A percentile compares a stretch with the other conserved stretches of the same genome.
phyloP scores from a whole-genome alignment of 2,113 vertebrate genomes.

The Trichechus manatus region DNA sequence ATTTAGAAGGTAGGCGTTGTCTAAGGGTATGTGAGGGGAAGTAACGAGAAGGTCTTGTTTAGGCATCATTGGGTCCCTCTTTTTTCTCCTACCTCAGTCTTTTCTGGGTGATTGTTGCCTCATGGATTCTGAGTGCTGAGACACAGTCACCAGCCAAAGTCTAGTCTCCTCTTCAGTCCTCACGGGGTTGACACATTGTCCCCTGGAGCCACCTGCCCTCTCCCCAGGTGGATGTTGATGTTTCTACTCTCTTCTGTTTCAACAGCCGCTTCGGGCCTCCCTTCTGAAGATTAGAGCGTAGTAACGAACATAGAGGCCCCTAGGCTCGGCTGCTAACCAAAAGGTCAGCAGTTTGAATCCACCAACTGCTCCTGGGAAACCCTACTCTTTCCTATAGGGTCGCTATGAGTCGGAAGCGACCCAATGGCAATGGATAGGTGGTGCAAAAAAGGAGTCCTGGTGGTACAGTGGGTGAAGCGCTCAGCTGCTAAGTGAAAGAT shows the following conservation, averaged over 20 bases:
- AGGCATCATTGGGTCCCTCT: background rate
- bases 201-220: background rate
- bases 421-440: too few relatives aligned
- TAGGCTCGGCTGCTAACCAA: too few relatives aligned
- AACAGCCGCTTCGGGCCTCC: background rate
- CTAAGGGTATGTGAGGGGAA: background rate
- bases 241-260: background rate
- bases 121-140: background rate
- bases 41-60: background rate
- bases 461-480: background rate
- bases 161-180: background rate
- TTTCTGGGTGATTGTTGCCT: background rate
- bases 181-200: background rate
- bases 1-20: background rate
- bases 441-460: background rate
- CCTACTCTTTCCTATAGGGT: too few relatives aligned
- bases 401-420: too few relatives aligned
- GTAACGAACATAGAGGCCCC: too few relatives aligned
- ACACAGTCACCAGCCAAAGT: background rate
- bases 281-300: background rate
- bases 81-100: background rate
- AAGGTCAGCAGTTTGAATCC: too few relatives aligned
- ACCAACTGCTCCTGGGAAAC: too few relatives aligned
- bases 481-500: background rate
- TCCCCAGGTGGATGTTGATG: background rate